Conservation (phyloP, 2,113 vertebrate species). For the Gasterosteus nipponicus region DNA sequence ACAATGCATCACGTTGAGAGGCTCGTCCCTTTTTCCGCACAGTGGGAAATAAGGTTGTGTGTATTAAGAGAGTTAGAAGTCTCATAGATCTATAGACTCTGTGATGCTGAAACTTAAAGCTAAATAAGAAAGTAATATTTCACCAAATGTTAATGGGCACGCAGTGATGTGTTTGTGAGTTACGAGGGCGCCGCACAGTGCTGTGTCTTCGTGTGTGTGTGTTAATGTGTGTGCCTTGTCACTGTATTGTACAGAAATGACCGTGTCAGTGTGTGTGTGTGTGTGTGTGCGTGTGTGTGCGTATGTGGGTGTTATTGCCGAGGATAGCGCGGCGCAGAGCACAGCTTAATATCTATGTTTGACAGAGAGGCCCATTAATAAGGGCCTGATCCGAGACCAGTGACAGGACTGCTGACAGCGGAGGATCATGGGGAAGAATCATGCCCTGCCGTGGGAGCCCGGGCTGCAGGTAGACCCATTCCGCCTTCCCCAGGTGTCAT, state of each 20-base stretch:
- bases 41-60: constrained; percentile 47
- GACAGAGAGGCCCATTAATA: constrained; percentile 88
- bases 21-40: constrained; percentile 50
- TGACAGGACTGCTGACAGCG: constrained; percentile 88
- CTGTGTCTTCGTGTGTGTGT: constrained; percentile 52
- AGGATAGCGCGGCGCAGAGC: constrained; percentile 65
- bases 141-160: constrained; percentile 31
- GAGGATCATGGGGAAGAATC: constrained; percentile 84
- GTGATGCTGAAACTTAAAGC: constrained; percentile 54
- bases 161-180: constrained; percentile 54
- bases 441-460: constrained; percentile 79
- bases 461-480: constrained; percentile 75
- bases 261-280: constrained; percentile 28
- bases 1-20: constrained; percentile 52
- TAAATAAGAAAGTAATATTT: constrained; percentile 70
- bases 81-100: constrained; percentile 50
- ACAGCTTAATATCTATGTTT: constrained; percentile 89
- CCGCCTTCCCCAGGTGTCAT: constrained; percentile 81
- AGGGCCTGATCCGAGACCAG: constrained; percentile 82
- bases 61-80: constrained; percentile 61
- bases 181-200: constrained; percentile 27
- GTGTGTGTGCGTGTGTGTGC: constrained; percentile 11
- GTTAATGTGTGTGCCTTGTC: constrained; percentile 56
- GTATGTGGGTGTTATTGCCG: constrained; percentile 63
- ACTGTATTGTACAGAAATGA: constrained; percentile 49